Evolutionary conservation across 2,888 invertebrate species (phyloP).

Genomic region (Micoletzkya japonica): DNA sequence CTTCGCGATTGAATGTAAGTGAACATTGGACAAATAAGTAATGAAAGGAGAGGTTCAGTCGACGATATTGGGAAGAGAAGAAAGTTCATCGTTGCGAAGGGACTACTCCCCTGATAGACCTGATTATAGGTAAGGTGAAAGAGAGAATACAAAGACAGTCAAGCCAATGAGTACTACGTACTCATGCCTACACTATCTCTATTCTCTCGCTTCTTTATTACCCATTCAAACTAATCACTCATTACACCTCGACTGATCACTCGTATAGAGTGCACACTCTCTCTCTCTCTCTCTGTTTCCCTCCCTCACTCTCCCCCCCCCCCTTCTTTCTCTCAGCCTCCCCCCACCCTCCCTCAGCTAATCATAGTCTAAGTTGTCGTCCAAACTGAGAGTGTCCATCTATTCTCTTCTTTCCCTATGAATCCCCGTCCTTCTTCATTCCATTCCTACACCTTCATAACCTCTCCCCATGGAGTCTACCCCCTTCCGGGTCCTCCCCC

Average conservation of each 20-base stretch:
- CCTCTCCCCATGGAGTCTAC: too few species aligned
- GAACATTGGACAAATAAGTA: constrained; percentile 30
- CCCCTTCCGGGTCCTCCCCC: background rate
- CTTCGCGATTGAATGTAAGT: too few species aligned
- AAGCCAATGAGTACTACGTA: background rate
- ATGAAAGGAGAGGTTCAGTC: too few species aligned
- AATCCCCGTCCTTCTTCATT: background rate
- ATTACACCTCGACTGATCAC: too few species aligned
- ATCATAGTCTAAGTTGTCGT: constrained; percentile 24
- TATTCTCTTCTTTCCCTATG: background rate
- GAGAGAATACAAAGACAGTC: background rate
- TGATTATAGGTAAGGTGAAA: constrained; percentile 9
- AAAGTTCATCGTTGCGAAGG: too few species aligned
- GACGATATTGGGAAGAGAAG: too few species aligned
- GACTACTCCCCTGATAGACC: constrained; percentile 20
- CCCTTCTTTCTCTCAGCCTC: background rate
- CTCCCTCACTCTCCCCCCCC: background rate
- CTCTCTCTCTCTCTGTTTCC: background rate
- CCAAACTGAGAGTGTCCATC: too few species aligned
- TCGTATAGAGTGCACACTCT: background rate
- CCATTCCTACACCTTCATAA: too few species aligned
- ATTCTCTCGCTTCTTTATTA: too few species aligned
- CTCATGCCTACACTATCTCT: too few species aligned
- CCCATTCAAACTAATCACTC: too few species aligned
- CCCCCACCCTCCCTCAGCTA: background rate